These are phyloP conservation scores for Siniperca obscura DNA, from an alignment of 2,797 vertebrate genomes.

Conservation along the genomic window DNA sequence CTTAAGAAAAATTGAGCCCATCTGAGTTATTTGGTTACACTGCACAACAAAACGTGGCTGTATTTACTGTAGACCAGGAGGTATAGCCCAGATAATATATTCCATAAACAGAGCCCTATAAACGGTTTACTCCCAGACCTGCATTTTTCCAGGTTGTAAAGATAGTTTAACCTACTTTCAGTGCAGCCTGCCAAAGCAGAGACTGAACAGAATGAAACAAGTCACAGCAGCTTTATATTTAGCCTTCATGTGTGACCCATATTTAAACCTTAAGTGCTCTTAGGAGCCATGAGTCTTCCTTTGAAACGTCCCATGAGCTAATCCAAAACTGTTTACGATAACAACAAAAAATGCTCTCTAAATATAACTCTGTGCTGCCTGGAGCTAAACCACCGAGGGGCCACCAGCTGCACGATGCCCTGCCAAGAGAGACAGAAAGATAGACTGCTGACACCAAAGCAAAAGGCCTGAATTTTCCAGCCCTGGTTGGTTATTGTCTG, in stretches of 20 bases:
- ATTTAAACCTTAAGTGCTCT: constrained; percentile 59
- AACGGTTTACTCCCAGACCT: constrained; percentile 13
- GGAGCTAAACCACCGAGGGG: constrained; percentile 62
- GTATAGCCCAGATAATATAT: constrained; percentile 32
- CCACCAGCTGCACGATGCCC: constrained; percentile 54
- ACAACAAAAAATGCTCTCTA: constrained; percentile 58
- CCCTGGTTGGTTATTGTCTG: constrained; percentile 74
- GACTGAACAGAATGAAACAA: constrained; percentile 31
- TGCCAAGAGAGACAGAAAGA: constrained; percentile 70
- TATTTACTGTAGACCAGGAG: constrained; percentile 20
- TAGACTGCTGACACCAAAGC: constrained; percentile 80
- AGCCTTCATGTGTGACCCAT: constrained; percentile 62
- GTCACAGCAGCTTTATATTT: constrained; percentile 57
- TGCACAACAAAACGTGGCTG: constrained; percentile 14
- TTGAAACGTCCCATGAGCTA: constrained; percentile 36
- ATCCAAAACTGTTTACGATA: constrained; percentile 61
- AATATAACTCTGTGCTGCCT: constrained; percentile 68
- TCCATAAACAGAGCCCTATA: constrained; percentile 14
- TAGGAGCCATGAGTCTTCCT: constrained; percentile 26
- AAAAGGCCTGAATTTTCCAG: constrained; percentile 77
- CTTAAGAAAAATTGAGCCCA: neutral
- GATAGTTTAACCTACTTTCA: constrained; percentile 69
- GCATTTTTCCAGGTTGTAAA: constrained; percentile 27
- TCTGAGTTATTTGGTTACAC: constrained; percentile 8
- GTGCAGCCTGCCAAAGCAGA: constrained; percentile 10